These are phyloP conservation scores for Callinectes sapidus DNA, from an alignment of 2,888 invertebrate genomes.

Conservation along the genomic window DNA sequence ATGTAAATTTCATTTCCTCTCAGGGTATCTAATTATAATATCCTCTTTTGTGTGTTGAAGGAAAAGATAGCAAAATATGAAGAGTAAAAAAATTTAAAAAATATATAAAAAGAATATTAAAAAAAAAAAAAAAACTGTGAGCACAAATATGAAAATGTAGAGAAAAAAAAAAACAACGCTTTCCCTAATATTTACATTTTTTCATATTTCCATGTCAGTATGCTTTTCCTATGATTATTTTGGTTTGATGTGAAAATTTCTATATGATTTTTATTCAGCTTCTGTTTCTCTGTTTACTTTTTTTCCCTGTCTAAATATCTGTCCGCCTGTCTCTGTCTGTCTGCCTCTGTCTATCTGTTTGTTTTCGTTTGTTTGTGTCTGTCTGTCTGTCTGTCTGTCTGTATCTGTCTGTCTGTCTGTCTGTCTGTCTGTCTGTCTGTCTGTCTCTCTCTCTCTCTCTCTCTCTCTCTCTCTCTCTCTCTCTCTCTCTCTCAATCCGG, in stretches of 20 bases:
- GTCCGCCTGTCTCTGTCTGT: background rate
- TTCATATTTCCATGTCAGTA: background rate
- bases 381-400: background rate
- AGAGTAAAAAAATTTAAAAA: no score
- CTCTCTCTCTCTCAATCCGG: constrained; percentile 1
- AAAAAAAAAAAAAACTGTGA: background rate
- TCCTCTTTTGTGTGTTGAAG: background rate
- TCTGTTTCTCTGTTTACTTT: background rate
- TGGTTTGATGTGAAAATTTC: background rate
- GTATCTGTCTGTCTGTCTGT: no score
- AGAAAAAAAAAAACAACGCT: background rate
- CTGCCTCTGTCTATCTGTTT: background rate
- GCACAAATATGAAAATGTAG: background rate
- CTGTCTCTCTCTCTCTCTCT: background rate
- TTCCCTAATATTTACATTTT: background rate
- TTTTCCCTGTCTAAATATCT: background rate
- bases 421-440: no score
- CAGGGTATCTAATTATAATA: background rate
- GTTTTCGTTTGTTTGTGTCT: no score
- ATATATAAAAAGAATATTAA: no score
- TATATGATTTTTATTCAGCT: background rate
- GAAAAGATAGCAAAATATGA: background rate
- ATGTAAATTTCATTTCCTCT: background rate
- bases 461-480: background rate
- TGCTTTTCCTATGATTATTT: background rate